These are phyloP conservation scores for Synanthedon andrenaeformis DNA, from an alignment of 2,888 invertebrate species.

Conservation along the genomic window DNA sequence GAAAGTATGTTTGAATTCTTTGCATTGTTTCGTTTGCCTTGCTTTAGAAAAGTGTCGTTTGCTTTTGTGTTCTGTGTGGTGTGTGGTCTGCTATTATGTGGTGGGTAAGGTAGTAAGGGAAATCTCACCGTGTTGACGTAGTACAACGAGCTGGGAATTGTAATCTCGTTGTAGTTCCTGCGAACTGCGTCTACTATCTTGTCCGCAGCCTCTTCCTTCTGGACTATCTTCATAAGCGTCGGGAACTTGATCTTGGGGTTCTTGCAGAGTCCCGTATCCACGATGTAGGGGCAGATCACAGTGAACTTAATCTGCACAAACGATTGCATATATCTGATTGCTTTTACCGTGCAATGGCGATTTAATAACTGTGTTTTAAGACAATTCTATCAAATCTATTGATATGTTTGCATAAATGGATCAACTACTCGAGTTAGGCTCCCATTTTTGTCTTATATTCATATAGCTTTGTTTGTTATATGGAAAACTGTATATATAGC, in stretches of 20 bases:
- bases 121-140: conserved; percentile 61
- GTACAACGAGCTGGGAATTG: conserved; percentile 73
- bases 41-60: too few species aligned
- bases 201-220: conserved; percentile 73
- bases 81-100: too few species aligned
- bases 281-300: conserved; percentile 88
- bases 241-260: conserved; percentile 80
- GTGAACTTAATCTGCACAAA: conserved; percentile 79
- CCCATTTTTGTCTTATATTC: too few species aligned
- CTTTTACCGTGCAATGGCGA: background rate
- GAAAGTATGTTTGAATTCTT: too few species aligned
- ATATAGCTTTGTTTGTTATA: too few species aligned
- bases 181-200: conserved; percentile 77
- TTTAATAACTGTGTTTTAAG: background rate
- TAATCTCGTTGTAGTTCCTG: conserved; percentile 69
- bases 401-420: too few species aligned
- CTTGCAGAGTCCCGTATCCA: conserved; percentile 87
- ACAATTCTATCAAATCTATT: too few species aligned
- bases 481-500: too few species aligned
- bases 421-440: too few species aligned
- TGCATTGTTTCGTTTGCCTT: too few species aligned
- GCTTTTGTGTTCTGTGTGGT: too few species aligned
- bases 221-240: conserved; percentile 72
- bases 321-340: background rate
- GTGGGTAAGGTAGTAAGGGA: background rate